phyloP scores from a whole-genome alignment of 2,888 invertebrate genomes.

The Hemistola chrysoprasaria region DNA sequence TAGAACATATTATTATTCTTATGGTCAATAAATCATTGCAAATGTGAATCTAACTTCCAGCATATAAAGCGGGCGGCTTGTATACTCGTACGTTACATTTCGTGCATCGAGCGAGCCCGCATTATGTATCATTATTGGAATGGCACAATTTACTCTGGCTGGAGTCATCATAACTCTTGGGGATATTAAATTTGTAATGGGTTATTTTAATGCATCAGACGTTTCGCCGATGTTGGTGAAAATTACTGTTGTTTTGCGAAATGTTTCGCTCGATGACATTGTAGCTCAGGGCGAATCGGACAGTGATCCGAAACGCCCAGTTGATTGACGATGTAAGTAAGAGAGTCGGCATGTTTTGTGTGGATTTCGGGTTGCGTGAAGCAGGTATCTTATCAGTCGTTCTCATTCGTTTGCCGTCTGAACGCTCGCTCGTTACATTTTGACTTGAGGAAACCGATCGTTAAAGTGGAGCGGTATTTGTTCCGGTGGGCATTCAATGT shows the following conservation, averaged over 20 bases:
- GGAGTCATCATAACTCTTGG: slow-evolving; percentile 64
- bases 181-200: slow-evolving; percentile 69
- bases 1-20: too few relatives aligned
- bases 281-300: slow-evolving; percentile 2
- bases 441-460: slow-evolving; percentile 6
- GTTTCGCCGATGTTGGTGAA: slow-evolving; percentile 45
- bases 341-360: slow-evolving; percentile 16
- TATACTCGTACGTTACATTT: slow-evolving; percentile 33
- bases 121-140: slow-evolving; percentile 78
- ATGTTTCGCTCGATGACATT: slow-evolving; percentile 7
- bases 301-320: slow-evolving; percentile 11
- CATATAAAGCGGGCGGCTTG: slow-evolving; percentile 23
- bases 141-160: slow-evolving; percentile 70
- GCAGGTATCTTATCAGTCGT: slow-evolving; percentile 37
- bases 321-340: slow-evolving; percentile 22
- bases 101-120: slow-evolving; percentile 59
- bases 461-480: slow-evolving; percentile 35
- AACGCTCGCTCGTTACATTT: not conserved
- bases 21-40: slow-evolving; percentile 22
- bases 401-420: slow-evolving; percentile 11
- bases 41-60: slow-evolving; percentile 31
- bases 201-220: slow-evolving; percentile 56
- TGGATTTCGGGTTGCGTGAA: slow-evolving; percentile 23
- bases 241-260: slow-evolving; percentile 27
- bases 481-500: slow-evolving; percentile 42